Base-by-base conservation (phyloP, 2,888 invertebrate species). In the Apocheima hispidaria region DNA sequence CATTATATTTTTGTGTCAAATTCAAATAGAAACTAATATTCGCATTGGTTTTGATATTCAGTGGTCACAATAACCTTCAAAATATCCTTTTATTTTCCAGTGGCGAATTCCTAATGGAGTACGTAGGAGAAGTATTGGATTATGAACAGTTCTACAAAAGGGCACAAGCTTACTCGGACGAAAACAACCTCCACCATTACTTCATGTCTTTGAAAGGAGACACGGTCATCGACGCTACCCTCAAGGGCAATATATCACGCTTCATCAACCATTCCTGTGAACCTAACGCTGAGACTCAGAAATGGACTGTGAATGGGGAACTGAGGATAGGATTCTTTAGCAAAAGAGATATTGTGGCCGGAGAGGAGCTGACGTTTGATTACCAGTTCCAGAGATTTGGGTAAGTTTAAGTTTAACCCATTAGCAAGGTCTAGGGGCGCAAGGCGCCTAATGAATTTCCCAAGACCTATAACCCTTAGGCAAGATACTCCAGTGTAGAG, bases 261-360 rank as follows among this genome's bases (percentile, higher is more conserved):
- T 99, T 99, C 82, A 99, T 99, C 73, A 99, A 99, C 88, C 99
- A 99, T 84, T 99, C 99, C 44, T 99, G 99, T 84, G 98, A 99
- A 75, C 99, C 99, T 0, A 99, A 99, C 86, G 97, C 99, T 3
- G 98, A 98, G 90, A 99, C 99, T 0, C 99, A 99, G 88, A 99
- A 99, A 90, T 98, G 98, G 98, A 98, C 97, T 0, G 98, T 98
- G 0, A 97, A 97, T 77, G 98, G 98, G 0, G 98, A 98, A 83
- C 89, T 99, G 43, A 94, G 99, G 69, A 98, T 99, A 74, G 99
- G 99, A 0, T 99, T 99, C 92, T 99, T 99, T 88, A 97, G 98
- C 71, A 96, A 96, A 65, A 94, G 96, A 68, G 95, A 95, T 28
- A 97, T 99, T 60, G 86, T 93, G 50, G 94, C 95, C 0, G 98